Percentiles rank a stretch among this genome's conserved stretches.
These are phyloP conservation scores for Desmodus rotundus DNA, from an alignment of 2,113 vertebrate species.

Conservation along the genomic window DNA sequence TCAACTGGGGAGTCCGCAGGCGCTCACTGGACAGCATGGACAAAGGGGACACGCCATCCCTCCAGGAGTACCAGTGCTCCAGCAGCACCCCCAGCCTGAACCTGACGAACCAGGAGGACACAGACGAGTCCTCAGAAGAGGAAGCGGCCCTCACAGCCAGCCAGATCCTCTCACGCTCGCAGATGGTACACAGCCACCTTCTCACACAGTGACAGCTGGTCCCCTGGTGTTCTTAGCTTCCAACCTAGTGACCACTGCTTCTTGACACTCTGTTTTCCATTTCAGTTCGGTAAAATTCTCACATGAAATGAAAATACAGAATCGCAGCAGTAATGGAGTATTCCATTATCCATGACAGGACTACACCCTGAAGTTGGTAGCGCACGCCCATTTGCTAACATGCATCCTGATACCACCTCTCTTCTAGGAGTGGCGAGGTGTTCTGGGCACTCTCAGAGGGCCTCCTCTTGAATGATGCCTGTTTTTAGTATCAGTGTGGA, in stretches of 20 bases:
- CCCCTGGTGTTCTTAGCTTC: background rate
- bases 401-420: background rate
- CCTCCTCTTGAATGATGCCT: background rate
- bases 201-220: background rate
- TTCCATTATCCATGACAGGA: background rate
- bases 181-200: slow-evolving; percentile 86
- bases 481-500: background rate
- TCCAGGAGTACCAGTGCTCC: slow-evolving; percentile 94
- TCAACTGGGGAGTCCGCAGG: slow-evolving; percentile 98
- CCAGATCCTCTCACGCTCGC: slow-evolving; percentile 93
- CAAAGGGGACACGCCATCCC: slow-evolving; percentile 95
- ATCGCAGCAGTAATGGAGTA: no score
- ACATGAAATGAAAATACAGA: background rate
- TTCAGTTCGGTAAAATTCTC: background rate
- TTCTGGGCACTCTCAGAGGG: background rate
- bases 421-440: background rate
- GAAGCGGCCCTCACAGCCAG: slow-evolving; percentile 96
- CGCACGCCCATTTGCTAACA: background rate
- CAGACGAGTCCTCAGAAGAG: slow-evolving; percentile 98
- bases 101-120: slow-evolving; percentile 97
- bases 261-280: background rate
- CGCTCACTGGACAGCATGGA: slow-evolving; percentile 98
- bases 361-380: no score
- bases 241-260: background rate
- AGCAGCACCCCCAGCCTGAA: slow-evolving; percentile 98